Evolutionary conservation across 2,113 vertebrate genomes (phyloP).

Genomic region (Anarrhichthys ocellatus): DNA sequence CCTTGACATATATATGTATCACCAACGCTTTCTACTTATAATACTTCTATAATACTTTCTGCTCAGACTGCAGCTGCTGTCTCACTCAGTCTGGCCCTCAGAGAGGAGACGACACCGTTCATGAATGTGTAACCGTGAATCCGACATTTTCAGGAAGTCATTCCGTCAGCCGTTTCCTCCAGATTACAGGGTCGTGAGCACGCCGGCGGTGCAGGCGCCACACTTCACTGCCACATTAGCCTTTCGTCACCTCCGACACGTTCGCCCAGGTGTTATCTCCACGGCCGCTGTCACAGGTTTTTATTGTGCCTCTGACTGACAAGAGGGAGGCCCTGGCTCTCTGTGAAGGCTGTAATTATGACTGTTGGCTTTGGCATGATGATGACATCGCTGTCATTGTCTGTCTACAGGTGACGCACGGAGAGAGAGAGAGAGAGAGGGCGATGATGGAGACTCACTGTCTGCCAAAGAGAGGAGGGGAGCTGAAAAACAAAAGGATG

Average conservation of each 20-base stretch:
- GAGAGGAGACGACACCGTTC: neutral
- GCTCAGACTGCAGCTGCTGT: neutral
- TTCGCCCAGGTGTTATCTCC: conserved; percentile 63
- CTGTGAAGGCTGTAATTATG: conserved; percentile 51
- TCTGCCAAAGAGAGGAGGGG: conserved; percentile 26
- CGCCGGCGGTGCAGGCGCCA: neutral
- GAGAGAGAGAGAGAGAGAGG: neutral
- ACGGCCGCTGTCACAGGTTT: conserved; percentile 17
- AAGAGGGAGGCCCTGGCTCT: conserved; percentile 18
- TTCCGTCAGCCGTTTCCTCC: conserved; percentile 41
- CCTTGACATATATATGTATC: neutral
- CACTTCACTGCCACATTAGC: conserved; percentile 47
- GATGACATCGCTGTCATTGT: conserved; percentile 59
- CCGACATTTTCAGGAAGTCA: conserved; percentile 56
- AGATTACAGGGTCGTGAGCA: conserved; percentile 62
- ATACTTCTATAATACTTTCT: neutral
- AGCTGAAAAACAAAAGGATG: conserved; percentile 28
- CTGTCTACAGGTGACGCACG: conserved; percentile 37
- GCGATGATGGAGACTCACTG: conserved; percentile 33
- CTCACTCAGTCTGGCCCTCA: neutral
- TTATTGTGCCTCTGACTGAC: conserved; percentile 58
- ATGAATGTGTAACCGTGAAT: conserved; percentile 20
- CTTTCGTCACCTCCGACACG: conserved; percentile 61
- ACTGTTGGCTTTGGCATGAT: conserved; percentile 25
- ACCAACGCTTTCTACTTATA: neutral